Evolutionary conservation across 2,113 vertebrate species (phyloP).

Genomic region (Psophia crepitans): DNA sequence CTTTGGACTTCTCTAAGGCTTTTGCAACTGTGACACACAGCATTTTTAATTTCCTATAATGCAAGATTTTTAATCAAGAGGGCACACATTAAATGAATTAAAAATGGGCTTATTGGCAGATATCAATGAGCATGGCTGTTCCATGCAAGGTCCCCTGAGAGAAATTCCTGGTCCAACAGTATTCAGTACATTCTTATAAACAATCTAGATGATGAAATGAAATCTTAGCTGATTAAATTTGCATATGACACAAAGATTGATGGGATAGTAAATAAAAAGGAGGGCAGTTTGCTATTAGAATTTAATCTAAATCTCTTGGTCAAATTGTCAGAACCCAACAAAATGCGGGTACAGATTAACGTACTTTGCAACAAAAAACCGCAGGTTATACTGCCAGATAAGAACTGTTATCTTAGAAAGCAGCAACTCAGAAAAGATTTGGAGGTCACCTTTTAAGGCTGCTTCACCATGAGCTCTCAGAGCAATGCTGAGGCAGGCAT

Average conservation of each 20-base stretch:
- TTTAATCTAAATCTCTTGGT: constrained; percentile 13
- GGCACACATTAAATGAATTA: constrained; percentile 37
- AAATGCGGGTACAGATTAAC: neutral
- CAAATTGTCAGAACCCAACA: neutral
- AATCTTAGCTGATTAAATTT: constrained; percentile 65
- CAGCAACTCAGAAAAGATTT: neutral
- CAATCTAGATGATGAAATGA: constrained; percentile 48
- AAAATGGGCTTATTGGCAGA: constrained; percentile 26
- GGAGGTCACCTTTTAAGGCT: neutral
- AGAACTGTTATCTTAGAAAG: neutral
- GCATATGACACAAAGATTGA: constrained; percentile 50
- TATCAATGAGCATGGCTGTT: constrained; percentile 10
- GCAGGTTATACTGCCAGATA: neutral
- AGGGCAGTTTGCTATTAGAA: neutral
- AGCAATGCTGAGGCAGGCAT: neutral
- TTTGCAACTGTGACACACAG: neutral
- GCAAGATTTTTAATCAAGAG: constrained; percentile 52
- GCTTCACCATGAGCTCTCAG: neutral
- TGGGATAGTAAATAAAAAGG: constrained; percentile 1
- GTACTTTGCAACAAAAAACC: neutral
- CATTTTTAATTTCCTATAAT: constrained; percentile 51
- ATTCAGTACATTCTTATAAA: constrained; percentile 20
- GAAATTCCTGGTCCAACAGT: neutral
- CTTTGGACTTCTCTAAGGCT: neutral
- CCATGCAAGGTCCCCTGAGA: neutral